Percentiles rank a stretch among this genome's conserved stretches.
These are phyloP conservation scores for Heliconius cydno DNA, from an alignment of 2,888 invertebrate species.

Conservation along the genomic window DNA sequence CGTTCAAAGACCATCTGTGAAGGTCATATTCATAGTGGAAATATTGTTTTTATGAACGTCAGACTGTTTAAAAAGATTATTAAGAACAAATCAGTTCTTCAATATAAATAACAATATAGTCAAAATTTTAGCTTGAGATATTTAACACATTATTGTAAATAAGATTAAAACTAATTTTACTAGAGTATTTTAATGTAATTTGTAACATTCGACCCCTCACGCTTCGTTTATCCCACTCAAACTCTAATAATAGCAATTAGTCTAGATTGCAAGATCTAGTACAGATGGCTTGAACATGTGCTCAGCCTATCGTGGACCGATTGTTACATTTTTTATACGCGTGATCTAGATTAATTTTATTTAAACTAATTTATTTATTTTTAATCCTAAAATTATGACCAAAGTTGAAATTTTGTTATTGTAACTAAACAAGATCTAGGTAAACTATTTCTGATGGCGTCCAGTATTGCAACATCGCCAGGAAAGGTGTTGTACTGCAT, in stretches of 20 bases:
- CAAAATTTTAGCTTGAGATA: neutral
- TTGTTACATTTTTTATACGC: constrained; percentile 27
- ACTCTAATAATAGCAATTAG: constrained; percentile 42
- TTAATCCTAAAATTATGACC: neutral
- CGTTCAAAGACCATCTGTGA: constrained; percentile 23
- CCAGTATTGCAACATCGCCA: neutral
- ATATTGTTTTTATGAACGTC: constrained; percentile 24
- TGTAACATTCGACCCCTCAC: neutral
- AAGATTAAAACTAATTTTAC: neutral
- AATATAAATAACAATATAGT: too few relatives aligned
- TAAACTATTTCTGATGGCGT: constrained; percentile 7
- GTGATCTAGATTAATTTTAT: constrained; percentile 31
- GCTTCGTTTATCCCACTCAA: constrained; percentile 31
- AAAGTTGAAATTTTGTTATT: neutral
- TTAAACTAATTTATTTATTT: constrained; percentile 3
- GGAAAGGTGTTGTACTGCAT: constrained; percentile 6
- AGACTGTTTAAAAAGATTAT: neutral
- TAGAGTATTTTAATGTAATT: neutral
- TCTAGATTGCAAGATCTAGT: constrained; percentile 36
- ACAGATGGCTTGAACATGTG: constrained; percentile 31
- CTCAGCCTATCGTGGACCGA: constrained; percentile 25
- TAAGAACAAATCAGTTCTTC: neutral
- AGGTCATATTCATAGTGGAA: constrained; percentile 36
- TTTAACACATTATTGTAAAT: neutral
- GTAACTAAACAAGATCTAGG: neutral